phyloP scores from a whole-genome alignment of 1,140 invertebrate species.

The Musca domestica region DNA sequence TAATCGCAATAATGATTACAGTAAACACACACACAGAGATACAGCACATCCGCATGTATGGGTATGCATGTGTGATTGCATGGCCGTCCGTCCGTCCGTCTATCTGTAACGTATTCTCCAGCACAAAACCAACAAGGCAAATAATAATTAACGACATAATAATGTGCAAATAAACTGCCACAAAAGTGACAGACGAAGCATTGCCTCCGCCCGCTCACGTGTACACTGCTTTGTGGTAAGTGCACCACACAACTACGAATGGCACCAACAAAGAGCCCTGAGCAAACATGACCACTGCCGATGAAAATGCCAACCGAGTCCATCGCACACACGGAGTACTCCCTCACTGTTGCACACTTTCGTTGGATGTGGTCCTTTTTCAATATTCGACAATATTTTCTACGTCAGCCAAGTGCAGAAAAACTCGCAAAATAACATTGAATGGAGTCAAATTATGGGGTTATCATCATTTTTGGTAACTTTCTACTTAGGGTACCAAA shows the following conservation, averaged over 20 bases:
- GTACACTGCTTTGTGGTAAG: too few relatives aligned
- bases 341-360: too few relatives aligned
- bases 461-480: too few relatives aligned
- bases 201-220: too few relatives aligned
- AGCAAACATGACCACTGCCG: not conserved
- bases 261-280: slow-evolving; percentile 3
- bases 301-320: too few relatives aligned
- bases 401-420: too few relatives aligned
- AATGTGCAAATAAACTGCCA: slow-evolving; percentile 30
- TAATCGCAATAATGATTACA: slow-evolving; percentile 2
- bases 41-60: slow-evolving; percentile 1
- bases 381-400: too few relatives aligned
- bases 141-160: slow-evolving; percentile 30
- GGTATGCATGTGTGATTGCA: not conserved
- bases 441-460: too few relatives aligned
- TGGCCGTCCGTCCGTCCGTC: not conserved
- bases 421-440: too few relatives aligned
- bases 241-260: not conserved
- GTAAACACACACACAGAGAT: not conserved
- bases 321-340: too few relatives aligned
- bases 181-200: slow-evolving; percentile 23
- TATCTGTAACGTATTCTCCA: slow-evolving; percentile 9
- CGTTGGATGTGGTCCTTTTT: too few relatives aligned
- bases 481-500: too few relatives aligned
- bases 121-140: slow-evolving; percentile 16